Evolutionary conservation across 2,113 vertebrate genomes (phyloP).

Genomic region (Leucopternis melanops): DNA sequence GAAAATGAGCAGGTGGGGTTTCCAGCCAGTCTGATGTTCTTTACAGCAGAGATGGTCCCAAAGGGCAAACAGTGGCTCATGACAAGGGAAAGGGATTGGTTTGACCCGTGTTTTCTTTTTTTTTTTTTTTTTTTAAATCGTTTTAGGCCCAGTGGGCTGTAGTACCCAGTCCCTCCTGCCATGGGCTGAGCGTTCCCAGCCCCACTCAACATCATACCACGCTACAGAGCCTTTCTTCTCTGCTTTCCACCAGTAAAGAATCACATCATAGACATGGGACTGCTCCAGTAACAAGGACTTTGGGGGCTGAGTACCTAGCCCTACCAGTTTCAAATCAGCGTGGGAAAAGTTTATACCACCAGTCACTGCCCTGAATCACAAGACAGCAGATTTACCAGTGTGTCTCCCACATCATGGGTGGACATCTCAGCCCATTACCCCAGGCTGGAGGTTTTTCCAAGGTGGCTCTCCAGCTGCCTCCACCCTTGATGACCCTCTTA

Average conservation of each 20-base stretch:
- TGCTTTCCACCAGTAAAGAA: background rate
- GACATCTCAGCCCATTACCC: background rate
- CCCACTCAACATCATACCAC: background rate
- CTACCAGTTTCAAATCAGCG: background rate
- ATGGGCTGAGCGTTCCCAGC: background rate
- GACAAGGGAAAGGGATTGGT: too few relatives aligned
- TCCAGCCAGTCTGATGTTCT: too few relatives aligned
- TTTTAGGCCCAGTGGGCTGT: too few relatives aligned
- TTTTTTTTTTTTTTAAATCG: background rate
- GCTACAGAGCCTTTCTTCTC: background rate
- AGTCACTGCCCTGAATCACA: background rate
- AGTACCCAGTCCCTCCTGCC: background rate
- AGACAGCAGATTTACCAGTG: background rate
- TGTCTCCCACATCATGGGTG: rapidly evolving
- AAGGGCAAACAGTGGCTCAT: too few relatives aligned
- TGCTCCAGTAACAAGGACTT: background rate
- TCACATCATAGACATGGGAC: background rate
- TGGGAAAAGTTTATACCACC: background rate
- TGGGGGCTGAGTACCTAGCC: rapidly evolving
- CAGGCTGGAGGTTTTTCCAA: background rate
- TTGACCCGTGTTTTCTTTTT: too few relatives aligned
- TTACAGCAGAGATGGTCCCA: too few relatives aligned
- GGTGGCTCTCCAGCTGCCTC: background rate
- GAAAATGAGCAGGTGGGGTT: too few relatives aligned
- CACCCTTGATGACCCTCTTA: background rate